Base-by-base conservation (phyloP, 2,797 vertebrate species). In the Aldrovandia affinis region DNA sequence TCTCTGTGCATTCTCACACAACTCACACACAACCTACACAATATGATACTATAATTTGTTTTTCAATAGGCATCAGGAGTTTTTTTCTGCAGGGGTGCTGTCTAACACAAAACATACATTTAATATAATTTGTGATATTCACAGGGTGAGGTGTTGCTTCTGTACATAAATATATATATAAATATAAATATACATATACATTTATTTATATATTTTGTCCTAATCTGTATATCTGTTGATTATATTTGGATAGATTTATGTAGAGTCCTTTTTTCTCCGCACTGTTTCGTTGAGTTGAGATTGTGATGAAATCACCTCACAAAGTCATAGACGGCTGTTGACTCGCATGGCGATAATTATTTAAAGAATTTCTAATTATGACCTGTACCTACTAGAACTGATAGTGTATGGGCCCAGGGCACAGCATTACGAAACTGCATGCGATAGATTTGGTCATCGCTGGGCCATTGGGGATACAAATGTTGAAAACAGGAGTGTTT, bases 121-220 rank as follows among this genome's bases (percentile, higher is more conserved):
- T 28, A 54, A 86, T 90, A 90, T 91, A 87, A 88, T 93, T 93
- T 93, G 91, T 94, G 92, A 94, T 93, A 92, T 92, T 93, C 92
- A 93, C 92, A 94, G 83, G 91, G 91, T 93, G 90, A 92, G 88
- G 88, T 88, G 90, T 93, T 93, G 88, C 90, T 91, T 75, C 87
- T 95, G 94, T 96, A 94, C 84, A 94, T 93, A 90, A 91, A 91
- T 94, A 92, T 84, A 92, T 90, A 93, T 92, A 57, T 70, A 70
- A 9, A 70, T 70, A 70, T 70, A 70, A 70, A 70, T 70, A 36
- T 36, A 91, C 78, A 90, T 93, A 88, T 92, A 93, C 91, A 93
- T 93, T 91, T 94, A 95, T 93, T 92, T 94, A 92, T 94, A 93
- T 93, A 81, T 93, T 94, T 95, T 92, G 92, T 95, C 90, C 90